Conservation (phyloP, 1,140 invertebrate genomes). For the Aphaenogaster ashmeadi region DNA sequence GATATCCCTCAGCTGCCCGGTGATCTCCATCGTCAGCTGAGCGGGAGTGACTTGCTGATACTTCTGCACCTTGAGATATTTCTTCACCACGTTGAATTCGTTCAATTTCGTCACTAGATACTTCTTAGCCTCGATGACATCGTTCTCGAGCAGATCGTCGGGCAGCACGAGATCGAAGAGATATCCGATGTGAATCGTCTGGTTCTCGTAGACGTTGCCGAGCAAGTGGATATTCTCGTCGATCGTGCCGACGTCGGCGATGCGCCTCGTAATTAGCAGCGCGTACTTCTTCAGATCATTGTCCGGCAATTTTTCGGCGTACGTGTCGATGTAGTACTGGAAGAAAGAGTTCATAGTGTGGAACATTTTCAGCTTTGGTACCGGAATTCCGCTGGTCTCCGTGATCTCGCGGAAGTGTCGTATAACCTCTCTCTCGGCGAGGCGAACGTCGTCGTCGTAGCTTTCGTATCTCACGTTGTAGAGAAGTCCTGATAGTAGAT, state of each 20-base stretch:
- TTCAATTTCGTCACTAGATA: constrained; percentile 61
- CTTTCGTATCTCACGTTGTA: constrained; percentile 69
- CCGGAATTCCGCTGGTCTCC: not conserved
- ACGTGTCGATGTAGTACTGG: constrained; percentile 52
- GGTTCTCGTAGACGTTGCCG: constrained; percentile 72
- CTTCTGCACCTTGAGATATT: constrained; percentile 67
- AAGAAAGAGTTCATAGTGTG: constrained; percentile 61
- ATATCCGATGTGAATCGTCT: constrained; percentile 71
- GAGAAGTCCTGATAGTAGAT: constrained; percentile 68
- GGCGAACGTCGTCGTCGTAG: constrained; percentile 66
- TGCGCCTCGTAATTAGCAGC: constrained; percentile 45
- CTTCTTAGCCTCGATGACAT: constrained; percentile 71
- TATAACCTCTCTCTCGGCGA: constrained; percentile 67
- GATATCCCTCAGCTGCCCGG: constrained; percentile 69
- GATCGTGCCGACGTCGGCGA: constrained; percentile 62
- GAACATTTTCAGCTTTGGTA: constrained; percentile 13
- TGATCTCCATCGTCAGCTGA: constrained; percentile 72
- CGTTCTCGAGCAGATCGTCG: constrained; percentile 68
- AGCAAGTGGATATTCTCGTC: constrained; percentile 77
- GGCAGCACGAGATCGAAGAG: constrained; percentile 75
- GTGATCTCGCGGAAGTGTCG: constrained; percentile 1
- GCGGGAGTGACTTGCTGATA: constrained; percentile 71
- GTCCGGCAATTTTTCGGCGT: not conserved
- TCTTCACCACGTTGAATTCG: constrained; percentile 53
- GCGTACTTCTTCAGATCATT: constrained; percentile 24